A percentile compares a stretch with the other conserved stretches of the same genome.
Evolutionary conservation across 2,113 vertebrate genomes (phyloP).

Genomic region (Xenopus laevis): DNA sequence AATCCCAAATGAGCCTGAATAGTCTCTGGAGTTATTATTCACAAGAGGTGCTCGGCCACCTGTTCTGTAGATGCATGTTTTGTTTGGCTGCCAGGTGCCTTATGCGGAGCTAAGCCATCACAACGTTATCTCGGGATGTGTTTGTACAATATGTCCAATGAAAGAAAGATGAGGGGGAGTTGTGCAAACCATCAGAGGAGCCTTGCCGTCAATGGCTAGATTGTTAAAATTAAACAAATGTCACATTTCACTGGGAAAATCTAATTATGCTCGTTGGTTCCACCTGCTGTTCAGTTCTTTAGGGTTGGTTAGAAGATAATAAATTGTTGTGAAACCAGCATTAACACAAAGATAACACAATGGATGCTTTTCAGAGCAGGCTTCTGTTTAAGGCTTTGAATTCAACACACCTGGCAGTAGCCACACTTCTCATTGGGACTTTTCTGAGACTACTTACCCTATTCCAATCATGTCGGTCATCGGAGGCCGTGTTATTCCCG

Average conservation of each 20-base stretch:
- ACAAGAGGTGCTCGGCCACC: constrained; percentile 19
- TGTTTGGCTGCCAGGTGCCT: constrained; percentile 35
- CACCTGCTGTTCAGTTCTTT: neutral
- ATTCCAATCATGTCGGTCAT: too few relatives aligned
- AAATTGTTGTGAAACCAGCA: too few relatives aligned
- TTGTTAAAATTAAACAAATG: constrained; percentile 37
- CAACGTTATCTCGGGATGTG: constrained; percentile 24
- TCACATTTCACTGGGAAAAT: constrained; percentile 4
- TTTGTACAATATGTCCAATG: constrained; percentile 29
- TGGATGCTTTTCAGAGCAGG: too few relatives aligned
- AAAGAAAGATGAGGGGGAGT: neutral
- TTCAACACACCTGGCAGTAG: too few relatives aligned
- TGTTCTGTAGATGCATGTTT: constrained; percentile 5
- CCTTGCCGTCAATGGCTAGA: constrained; percentile 8
- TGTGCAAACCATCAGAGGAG: constrained; percentile 4
- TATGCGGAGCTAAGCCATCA: neutral
- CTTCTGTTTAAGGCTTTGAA: too few relatives aligned
- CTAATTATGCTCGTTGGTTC: neutral
- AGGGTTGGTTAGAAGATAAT: too few relatives aligned
- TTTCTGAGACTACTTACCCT: too few relatives aligned
- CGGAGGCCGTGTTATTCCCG: too few relatives aligned
- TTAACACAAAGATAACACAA: too few relatives aligned
- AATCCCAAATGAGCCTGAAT: constrained; percentile 14
- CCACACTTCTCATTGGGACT: too few relatives aligned
- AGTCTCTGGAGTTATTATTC: constrained; percentile 19